A percentile compares a stretch with the other conserved stretches of the same genome.
These are phyloP conservation scores for Patella caerulea DNA, from an alignment of 2,888 invertebrate species.

Conservation along the genomic window DNA sequence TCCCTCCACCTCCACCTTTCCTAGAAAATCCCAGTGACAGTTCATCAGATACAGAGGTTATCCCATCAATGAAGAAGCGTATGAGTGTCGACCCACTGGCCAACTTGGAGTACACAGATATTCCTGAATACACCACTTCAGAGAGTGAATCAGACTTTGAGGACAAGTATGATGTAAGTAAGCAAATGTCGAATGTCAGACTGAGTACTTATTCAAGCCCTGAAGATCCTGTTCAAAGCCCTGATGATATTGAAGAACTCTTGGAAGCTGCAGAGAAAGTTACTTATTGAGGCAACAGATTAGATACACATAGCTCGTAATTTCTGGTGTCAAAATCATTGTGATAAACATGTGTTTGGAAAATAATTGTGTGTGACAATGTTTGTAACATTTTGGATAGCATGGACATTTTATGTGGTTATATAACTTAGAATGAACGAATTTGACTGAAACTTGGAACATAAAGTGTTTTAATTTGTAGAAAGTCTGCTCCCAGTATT, in stretches of 20 bases:
- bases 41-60: conserved; percentile 26
- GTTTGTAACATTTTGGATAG: no score
- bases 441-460: no score
- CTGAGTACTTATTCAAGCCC: not conserved
- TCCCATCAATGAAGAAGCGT: conserved; percentile 39
- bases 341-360: no score
- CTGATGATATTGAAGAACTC: not conserved
- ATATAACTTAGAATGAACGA: no score
- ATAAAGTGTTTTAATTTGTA: no score
- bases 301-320: no score
- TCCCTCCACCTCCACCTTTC: conserved; percentile 28
- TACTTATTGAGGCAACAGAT: no score
- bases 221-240: not conserved
- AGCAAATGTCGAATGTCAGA: not conserved
- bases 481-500: no score
- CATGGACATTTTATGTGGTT: no score
- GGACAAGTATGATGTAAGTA: conserved; percentile 17
- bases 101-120: conserved; percentile 50
- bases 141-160: conserved; percentile 54
- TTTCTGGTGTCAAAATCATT: no score
- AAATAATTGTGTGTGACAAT: no score
- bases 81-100: conserved; percentile 56
- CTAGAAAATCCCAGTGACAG: conserved; percentile 39
- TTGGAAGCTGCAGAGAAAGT: not conserved
- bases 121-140: conserved; percentile 51